Percentiles rank a stretch among this genome's conserved stretches.
These are phyloP conservation scores for Galbula dea DNA, from an alignment of 2,113 vertebrate species.

Conservation along the genomic window DNA sequence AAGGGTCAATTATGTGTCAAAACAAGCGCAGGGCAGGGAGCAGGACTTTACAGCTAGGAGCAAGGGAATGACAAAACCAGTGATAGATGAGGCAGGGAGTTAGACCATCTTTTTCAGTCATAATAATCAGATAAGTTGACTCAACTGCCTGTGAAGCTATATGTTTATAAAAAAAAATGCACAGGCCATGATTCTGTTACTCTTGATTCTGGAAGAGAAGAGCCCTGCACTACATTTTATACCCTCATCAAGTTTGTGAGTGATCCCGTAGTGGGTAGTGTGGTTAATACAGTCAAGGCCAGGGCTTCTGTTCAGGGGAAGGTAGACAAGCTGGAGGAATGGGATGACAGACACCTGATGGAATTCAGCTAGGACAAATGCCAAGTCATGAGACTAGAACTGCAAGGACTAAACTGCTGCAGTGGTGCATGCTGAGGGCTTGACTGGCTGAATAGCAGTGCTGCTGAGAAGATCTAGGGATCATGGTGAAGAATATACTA, in stretches of 20 bases:
- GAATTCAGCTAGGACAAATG: neutral
- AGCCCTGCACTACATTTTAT: neutral
- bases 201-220: neutral
- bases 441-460: neutral
- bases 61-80: neutral
- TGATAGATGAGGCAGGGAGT: neutral
- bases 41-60: neutral
- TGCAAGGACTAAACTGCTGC: neutral
- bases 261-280: neutral
- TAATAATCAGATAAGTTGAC: neutral
- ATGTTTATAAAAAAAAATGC: neutral
- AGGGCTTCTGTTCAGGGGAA: neutral
- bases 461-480: neutral
- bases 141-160: neutral
- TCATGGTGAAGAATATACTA: accelerated
- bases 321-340: neutral
- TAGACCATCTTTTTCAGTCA: neutral
- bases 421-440: neutral
- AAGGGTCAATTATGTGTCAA: neutral
- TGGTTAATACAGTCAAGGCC: neutral
- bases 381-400: neutral
- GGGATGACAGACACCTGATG: neutral
- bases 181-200: neutral
- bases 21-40: neutral
- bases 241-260: neutral